Conservation (phyloP, 1,140 invertebrate genomes). For the Yoshiicerus persimilis region DNA sequence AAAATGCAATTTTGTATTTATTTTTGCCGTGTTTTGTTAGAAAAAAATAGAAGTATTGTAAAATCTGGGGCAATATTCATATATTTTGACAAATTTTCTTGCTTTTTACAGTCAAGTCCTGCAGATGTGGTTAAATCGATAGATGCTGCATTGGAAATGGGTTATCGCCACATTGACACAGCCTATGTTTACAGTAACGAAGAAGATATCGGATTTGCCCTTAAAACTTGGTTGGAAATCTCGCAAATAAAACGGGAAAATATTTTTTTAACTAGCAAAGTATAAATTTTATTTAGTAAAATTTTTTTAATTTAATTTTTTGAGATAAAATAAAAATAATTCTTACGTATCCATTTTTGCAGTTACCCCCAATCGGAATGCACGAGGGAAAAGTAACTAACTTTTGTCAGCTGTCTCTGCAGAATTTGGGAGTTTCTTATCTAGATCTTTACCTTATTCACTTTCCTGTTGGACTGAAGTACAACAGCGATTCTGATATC, state of each 20-base stretch:
- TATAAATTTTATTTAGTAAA: not conserved
- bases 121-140: not conserved
- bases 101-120: not conserved
- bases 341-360: not conserved
- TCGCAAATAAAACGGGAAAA: conserved; percentile 54
- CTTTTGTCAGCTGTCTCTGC: conserved; percentile 70
- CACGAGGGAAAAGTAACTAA: conserved; percentile 68
- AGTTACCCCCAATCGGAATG: conserved; percentile 51
- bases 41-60: no score
- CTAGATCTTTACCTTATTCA: conserved; percentile 84
- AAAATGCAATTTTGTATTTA: not conserved
- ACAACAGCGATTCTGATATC: not conserved
- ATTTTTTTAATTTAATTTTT: not conserved
- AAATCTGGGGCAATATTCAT: not conserved
- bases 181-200: conserved; percentile 54
- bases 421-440: conserved; percentile 72
- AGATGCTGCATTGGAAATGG: conserved; percentile 47
- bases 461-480: conserved; percentile 64
- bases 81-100: not conserved
- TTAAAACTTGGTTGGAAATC: conserved; percentile 51
- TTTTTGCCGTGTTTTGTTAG: not conserved
- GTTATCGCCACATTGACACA: conserved; percentile 54
- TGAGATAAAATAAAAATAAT: not conserved
- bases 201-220: conserved; percentile 51
- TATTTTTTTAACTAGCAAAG: conserved; percentile 55